phyloP scores from a whole-genome alignment of 1,140 invertebrate genomes.

The Drosophila ficusphila region DNA sequence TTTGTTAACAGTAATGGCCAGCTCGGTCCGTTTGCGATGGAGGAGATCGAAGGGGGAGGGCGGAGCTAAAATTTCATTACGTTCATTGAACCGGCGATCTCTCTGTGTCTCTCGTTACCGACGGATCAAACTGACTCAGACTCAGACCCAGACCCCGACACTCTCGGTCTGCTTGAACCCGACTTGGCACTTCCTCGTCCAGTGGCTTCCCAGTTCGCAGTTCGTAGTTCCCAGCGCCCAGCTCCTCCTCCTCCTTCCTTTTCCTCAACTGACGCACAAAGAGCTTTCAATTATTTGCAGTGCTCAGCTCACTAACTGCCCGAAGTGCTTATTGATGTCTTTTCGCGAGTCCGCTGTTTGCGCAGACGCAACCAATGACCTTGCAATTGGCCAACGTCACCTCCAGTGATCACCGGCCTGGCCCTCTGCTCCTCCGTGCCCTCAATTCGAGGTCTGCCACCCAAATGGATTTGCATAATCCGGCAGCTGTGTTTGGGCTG shows the following conservation, averaged over 20 bases:
- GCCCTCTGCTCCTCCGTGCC: conserved; percentile 34
- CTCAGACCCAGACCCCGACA: conserved; percentile 36
- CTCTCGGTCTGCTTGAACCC: conserved; percentile 41
- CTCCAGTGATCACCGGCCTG: conserved; percentile 25
- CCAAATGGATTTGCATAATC: conserved; percentile 67
- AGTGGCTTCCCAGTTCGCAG: no score
- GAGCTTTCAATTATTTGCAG: conserved; percentile 45
- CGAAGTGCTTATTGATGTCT: conserved; percentile 39
- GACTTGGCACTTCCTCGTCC: conserved; percentile 35
- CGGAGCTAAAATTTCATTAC: conserved; percentile 60
- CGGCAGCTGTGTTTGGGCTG: conserved; percentile 57
- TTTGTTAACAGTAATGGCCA: conserved; percentile 76
- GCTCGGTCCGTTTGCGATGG: conserved; percentile 8
- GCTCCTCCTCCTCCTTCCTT: neutral
- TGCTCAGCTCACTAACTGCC: conserved; percentile 35
- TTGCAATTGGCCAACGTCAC: conserved; percentile 61
- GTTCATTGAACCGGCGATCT: conserved; percentile 74
- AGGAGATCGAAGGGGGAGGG: neutral
- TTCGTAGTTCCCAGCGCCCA: no score
- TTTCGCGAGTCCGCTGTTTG: conserved; percentile 42
- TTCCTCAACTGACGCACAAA: conserved; percentile 40
- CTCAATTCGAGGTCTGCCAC: conserved; percentile 55
- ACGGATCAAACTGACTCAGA: conserved; percentile 35
- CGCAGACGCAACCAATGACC: conserved; percentile 74
- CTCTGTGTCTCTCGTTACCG: conserved; percentile 36